Base-by-base conservation (phyloP, 2,888 invertebrate genomes). In the Drosophila austrosaltans region DNA sequence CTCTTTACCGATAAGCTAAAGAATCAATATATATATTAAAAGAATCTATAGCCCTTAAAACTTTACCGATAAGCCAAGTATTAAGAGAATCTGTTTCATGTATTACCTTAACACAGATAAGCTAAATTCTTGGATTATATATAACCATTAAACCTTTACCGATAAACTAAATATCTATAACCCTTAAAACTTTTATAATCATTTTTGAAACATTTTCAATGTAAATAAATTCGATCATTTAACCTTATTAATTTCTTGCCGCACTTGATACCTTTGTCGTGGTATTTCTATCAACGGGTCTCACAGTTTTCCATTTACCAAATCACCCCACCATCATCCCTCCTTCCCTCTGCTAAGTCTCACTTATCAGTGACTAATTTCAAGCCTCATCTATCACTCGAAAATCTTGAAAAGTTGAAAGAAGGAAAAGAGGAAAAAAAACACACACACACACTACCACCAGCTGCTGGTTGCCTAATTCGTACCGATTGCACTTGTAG, bases 281-380 rank as follows among this genome's bases (percentile, higher is more conserved):
- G 30, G 30, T 30, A 28, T 30, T 30, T 36, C 36, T 20, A 16
- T 44, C 48, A 48, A 22, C 22, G 22, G 36, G 36, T 36, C 36
- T 36, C 36, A 36, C 36, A 36, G 36, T 36, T 36, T 36, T 8
- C 36, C 5, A 6, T 28, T 44, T 20, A 44, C 44, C n/a, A 44
- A 44, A 16, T 44, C 44, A n/a, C 44, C 20, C 7, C 2, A 40
- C 2, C 40, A 8, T 40, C 40, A 12, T n/a, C 16, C n/a, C 16
- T 12, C n/a, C 16, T 2, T 16, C 20, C 8, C 40, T 40, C 40
- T 40, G 2, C 25, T 53, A 10, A 28, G 16, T 30, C 56, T 56
- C 56, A 20, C 56, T 56, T 56, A 56, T 56, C 56, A 56, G 54
- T 30, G 54, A 54, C 54, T 54, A 54, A 54, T 54, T 54, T 54